A percentile compares a stretch with the other conserved stretches of the same genome.
These are phyloP conservation scores for Yponomeuta sedellus DNA, from an alignment of 2,888 invertebrate species.

Conservation along the genomic window DNA sequence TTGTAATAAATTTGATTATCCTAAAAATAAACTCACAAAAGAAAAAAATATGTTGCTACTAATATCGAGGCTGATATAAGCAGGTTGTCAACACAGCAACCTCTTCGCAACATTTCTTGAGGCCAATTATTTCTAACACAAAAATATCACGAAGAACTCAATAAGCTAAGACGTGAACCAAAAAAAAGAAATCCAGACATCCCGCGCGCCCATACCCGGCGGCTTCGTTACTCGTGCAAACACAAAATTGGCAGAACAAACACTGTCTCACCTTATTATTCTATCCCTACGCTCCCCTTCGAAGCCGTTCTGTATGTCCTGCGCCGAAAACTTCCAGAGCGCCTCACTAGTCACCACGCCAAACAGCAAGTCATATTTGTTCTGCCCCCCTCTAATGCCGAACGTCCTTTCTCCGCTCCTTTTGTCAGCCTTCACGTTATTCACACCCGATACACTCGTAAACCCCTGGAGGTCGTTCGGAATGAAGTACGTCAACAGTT, in stretches of 20 bases:
- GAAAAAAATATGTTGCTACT: too few relatives aligned
- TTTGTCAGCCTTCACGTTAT: conserved; percentile 76
- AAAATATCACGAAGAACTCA: neutral
- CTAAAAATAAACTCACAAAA: too few relatives aligned
- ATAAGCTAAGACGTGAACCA: neutral
- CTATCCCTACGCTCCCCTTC: conserved; percentile 92
- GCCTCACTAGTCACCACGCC: conserved; percentile 95
- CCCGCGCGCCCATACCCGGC: neutral
- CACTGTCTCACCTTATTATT: conserved; percentile 80
- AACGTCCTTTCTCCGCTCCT: conserved; percentile 79
- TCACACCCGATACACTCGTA: conserved; percentile 78
- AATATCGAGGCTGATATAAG: too few relatives aligned
- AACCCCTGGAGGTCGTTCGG: conserved; percentile 80
- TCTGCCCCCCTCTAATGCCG: conserved; percentile 73
- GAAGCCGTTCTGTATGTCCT: conserved; percentile 90
- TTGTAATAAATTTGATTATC: too few relatives aligned
- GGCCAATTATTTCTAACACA: too few relatives aligned
- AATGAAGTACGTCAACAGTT: conserved; percentile 83
- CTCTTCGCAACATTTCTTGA: too few relatives aligned
- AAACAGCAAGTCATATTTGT: conserved; percentile 90
- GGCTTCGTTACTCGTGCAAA: conserved; percentile 3
- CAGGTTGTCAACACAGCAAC: too few relatives aligned
- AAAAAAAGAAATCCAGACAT: conserved; percentile 13
- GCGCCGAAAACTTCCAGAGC: conserved; percentile 91
- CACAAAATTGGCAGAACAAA: conserved; percentile 52